Evolutionary conservation across 2,888 invertebrate species (phyloP), one percentile per base, ranked within the genome.

Genomic region (Drosophila tripunctata): DNA sequence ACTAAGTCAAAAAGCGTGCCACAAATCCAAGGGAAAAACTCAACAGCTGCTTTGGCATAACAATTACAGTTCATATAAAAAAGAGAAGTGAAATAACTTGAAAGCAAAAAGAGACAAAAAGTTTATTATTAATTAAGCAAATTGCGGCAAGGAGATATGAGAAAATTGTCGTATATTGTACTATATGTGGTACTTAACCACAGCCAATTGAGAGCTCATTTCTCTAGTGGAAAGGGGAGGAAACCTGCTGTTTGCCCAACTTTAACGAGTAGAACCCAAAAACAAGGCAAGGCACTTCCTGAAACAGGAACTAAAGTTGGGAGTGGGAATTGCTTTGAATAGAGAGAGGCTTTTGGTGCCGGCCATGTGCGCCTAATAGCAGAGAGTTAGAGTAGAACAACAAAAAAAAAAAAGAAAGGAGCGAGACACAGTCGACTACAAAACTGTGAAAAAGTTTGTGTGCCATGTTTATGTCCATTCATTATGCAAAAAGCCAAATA

Each of bases 401-500:
- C 1, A 4, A 6, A 10, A 27, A 24, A 27, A 4, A 7, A 12
- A n/a, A 4, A 57, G 36, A 55, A 60, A 35, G 50, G 12, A n/a
- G n/a, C 19, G 33, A 24, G 24, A 57, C n/a, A n/a, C n/a, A n/a
- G 27, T 45, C 63, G 52, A 58, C 70, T 38, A 31, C 33, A 41
- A 64, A 67, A 72, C 51, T 63, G 65, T 61, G 57, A 55, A 62
- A 55, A 76, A 79, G 47, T 72, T 75, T 75, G 51, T 52, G 56
- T 43, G 24, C 38, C 36, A 51, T 77, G 69, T 84, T 84, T 74
- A 68, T 78, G 78, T 68, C 70, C 83, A 74, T 84, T 83, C 82
- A 83, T 83, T 83, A 83, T 83, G 83, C 83, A 83, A 84, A 87
- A 72, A 81, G 73, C 81, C 67, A 77, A 75, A 57, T 57, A 58